phyloP scores from a whole-genome alignment of 2,113 vertebrate genomes.

The Cervus canadensis region DNA sequence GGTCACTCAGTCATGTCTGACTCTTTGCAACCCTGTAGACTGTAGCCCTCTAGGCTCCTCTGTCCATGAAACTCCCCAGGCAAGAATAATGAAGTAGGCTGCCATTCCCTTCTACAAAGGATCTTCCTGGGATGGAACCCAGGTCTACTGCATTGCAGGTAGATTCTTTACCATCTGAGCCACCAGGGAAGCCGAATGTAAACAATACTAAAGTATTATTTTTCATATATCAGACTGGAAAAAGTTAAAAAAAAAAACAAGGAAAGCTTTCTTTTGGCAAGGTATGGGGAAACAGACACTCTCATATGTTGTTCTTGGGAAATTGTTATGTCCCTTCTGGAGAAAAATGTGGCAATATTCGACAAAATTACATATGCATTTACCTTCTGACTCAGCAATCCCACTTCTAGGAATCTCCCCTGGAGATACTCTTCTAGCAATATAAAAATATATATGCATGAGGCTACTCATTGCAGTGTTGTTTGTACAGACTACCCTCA shows the following conservation, averaged over 20 bases:
- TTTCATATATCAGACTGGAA: background rate
- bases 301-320: background rate
- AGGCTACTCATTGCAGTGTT: background rate
- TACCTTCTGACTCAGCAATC: background rate
- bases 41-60: background rate
- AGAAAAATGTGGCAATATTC: background rate
- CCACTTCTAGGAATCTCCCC: background rate
- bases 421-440: background rate
- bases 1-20: background rate
- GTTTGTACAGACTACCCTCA: background rate
- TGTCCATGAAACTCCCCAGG: background rate
- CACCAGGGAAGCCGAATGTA: background rate
- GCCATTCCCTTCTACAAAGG: background rate
- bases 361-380: background rate
- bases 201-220: background rate
- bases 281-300: background rate
- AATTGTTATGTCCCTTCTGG: background rate
- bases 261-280: background rate
- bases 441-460: background rate
- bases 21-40: background rate
- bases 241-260: background rate
- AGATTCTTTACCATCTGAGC: background rate
- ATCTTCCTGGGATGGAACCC: background rate
- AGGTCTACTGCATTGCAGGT: background rate
- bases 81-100: background rate